phyloP scores from a whole-genome alignment of 2,888 invertebrate species.

The Caenorhabditis auriculariae region DNA sequence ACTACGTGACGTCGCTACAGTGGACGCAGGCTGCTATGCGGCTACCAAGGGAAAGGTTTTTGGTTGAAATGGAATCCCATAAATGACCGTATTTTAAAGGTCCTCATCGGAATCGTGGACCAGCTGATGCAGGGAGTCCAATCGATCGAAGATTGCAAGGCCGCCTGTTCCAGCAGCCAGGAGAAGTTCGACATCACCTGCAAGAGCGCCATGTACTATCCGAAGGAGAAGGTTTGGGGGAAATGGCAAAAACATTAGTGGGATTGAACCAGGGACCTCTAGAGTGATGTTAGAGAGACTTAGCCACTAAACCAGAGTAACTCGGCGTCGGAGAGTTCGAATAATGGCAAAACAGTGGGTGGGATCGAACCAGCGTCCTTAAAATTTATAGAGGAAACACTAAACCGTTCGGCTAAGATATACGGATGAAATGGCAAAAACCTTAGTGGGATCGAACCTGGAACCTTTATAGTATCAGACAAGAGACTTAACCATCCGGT shows the following conservation, averaged over 20 bases:
- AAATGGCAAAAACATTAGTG: too few relatives aligned
- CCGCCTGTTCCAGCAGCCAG: constrained; percentile 34
- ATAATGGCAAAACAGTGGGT: background rate
- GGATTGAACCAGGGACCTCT: too few relatives aligned
- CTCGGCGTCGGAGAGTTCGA: background rate
- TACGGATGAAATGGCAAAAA: too few relatives aligned
- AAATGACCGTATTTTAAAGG: constrained; percentile 5
- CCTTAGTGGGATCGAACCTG: too few relatives aligned
- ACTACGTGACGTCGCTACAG: constrained; percentile 7
- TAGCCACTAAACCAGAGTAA: too few relatives aligned
- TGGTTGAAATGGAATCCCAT: background rate
- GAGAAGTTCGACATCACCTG: constrained; percentile 35
- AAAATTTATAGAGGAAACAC: too few relatives aligned
- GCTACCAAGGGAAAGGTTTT: constrained; percentile 27
- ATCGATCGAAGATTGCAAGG: constrained; percentile 32
- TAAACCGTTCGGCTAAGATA: too few relatives aligned
- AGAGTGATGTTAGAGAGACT: too few relatives aligned
- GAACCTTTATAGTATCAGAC: too few relatives aligned
- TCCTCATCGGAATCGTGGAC: constrained; percentile 50
- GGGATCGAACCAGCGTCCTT: too few relatives aligned
- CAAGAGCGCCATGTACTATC: constrained; percentile 50
- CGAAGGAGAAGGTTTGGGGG: constrained; percentile 42
- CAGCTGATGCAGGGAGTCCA: constrained; percentile 44
- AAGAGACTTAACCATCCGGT: too few relatives aligned
- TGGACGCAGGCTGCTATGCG: constrained; percentile 17